Evolutionary conservation across 2,113 vertebrate species (phyloP), one percentile per base, ranked within the genome.

Genomic region (Numenius arquata): DNA sequence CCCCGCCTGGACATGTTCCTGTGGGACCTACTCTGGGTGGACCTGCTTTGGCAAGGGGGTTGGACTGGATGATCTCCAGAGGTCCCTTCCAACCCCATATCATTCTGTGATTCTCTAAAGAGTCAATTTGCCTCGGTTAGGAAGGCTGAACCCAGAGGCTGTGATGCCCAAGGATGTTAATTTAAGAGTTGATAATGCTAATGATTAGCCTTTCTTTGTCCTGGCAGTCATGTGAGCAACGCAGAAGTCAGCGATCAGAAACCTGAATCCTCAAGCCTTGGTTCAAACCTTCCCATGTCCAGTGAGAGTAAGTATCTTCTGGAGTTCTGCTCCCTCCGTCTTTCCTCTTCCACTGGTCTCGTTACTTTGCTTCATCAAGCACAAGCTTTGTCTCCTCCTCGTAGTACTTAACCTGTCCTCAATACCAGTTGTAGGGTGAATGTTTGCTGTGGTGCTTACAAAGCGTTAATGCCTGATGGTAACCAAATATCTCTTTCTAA

Each of bases 251-350:
- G 59, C 7, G 97, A 98, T 90, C 97, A 98, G 97, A 98, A 98
- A 96, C 95, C 97, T 22, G 98, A 98, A 97, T 93, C 98, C 56
- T 96, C 98, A 96, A 98, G 92, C 63, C 97, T 98, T 95, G 97
- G 91, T 70, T 97, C 98, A 96, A 98, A 98, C 93, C 97, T 98
- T 92, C 76, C 97, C 88, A 97, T 98, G 95, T 98, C 98, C 79
- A 97, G 95, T 92, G 98, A 98, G 97, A 98, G 98, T 98, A 95
- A 98, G 98, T 98, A 96, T 61, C 36, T n/a, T 75, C 45, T 74
- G 74, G 19, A 55, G 58, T 61, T 74, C 43, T 38, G 21, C 47
- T 70, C 78, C 29, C 38, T 5, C 5, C n/a, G 14, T 19, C 67
- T 66, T 55, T 53, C 25, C 56, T 84, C 5, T 82, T 73, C 62